Percentiles rank a stretch among this genome's conserved stretches.
Evolutionary conservation across 1,140 invertebrate species (phyloP).

Genomic region (Pseudoatta argentina): DNA sequence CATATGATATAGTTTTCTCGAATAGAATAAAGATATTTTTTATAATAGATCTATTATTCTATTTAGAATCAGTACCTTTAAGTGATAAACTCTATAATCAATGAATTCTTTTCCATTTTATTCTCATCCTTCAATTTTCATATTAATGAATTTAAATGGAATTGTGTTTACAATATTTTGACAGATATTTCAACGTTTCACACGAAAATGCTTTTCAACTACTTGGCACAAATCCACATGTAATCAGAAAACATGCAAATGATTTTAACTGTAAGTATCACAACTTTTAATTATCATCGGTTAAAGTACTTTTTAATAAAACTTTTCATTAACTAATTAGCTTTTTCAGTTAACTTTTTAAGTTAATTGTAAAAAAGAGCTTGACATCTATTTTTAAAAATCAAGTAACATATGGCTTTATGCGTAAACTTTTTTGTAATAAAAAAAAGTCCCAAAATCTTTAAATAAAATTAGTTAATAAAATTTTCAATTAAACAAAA

Average conservation of each 20-base stretch:
- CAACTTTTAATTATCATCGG: neutral
- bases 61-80: conserved; percentile 13
- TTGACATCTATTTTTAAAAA: neutral
- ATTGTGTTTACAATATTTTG: neutral
- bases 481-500: neutral
- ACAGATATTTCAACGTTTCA: conserved; percentile 25
- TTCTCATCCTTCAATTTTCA: conserved; percentile 13
- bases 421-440: neutral
- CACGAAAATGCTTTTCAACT: conserved; percentile 61
- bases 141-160: conserved; percentile 50
- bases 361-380: neutral
- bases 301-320: conserved; percentile 21
- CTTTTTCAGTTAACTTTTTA: neutral
- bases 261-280: conserved; percentile 27
- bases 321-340: neutral
- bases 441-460: neutral
- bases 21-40: neutral
- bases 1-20: neutral
- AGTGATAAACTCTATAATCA: conserved; percentile 1
- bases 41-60: neutral
- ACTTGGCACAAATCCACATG: conserved; percentile 46
- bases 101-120: neutral
- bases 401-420: neutral
- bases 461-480: conserved; percentile 1
- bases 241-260: conserved; percentile 57